Evolutionary conservation across 2,113 vertebrate genomes (phyloP).

Genomic region (Zeus faber): DNA sequence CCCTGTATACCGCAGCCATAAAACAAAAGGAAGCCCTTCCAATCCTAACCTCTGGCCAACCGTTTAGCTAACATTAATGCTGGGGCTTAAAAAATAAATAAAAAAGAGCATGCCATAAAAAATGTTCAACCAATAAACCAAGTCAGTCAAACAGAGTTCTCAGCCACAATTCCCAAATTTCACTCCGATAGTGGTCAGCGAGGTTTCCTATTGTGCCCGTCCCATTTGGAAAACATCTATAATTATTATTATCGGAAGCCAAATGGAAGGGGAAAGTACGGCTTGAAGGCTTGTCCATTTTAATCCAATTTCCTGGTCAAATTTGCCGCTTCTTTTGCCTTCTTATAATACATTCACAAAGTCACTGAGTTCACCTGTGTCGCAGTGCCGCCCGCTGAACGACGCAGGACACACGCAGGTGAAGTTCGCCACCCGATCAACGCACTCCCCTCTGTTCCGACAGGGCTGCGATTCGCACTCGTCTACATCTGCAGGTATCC

Average conservation of each 20-base stretch:
- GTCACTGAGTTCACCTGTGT: slow-evolving; percentile 79
- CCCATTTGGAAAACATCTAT: too few species aligned
- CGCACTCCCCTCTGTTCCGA: slow-evolving; percentile 84
- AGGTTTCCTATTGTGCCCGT: slow-evolving; percentile 32
- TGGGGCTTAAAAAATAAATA: slow-evolving; percentile 7
- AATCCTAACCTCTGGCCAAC: too few species aligned
- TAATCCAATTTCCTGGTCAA: too few species aligned
- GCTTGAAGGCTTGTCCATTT: too few species aligned
- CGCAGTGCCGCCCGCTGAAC: slow-evolving; percentile 84
- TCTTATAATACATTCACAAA: too few species aligned
- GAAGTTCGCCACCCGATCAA: slow-evolving; percentile 79
- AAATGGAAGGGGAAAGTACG: too few species aligned
- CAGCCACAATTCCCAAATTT: slow-evolving; percentile 27
- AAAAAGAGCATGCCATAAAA: slow-evolving; percentile 4
- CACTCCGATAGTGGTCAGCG: slow-evolving; percentile 10
- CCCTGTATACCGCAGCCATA: too few species aligned
- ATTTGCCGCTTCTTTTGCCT: too few species aligned
- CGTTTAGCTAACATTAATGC: too few species aligned
- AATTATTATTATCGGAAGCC: too few species aligned
- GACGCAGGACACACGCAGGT: slow-evolving; percentile 78
- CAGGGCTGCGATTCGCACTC: slow-evolving; percentile 85
- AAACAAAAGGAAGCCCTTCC: too few species aligned
- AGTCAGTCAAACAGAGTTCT: slow-evolving; percentile 8
- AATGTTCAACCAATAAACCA: slow-evolving; percentile 4
- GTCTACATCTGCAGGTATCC: slow-evolving; percentile 75